Conservation (phyloP, 2,113 vertebrate genomes). For the Pantherophis guttatus region DNA sequence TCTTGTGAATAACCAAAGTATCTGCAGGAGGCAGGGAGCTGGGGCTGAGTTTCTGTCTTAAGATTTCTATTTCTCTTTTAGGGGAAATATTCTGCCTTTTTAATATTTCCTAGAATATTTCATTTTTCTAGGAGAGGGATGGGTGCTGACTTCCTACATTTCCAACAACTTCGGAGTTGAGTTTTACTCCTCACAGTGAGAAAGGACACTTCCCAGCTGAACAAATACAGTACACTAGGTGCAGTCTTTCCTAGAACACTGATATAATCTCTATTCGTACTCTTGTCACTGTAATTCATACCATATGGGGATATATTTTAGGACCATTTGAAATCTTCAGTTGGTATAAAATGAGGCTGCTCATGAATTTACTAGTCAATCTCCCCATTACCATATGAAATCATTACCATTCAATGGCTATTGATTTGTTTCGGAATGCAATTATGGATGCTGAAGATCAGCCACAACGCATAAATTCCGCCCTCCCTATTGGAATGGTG, state of each 20-base stretch:
- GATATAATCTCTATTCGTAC: background rate
- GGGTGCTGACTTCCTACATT: too few relatives aligned
- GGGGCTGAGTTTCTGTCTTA: too few relatives aligned
- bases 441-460: background rate
- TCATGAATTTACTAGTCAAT: background rate
- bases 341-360: background rate
- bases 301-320: background rate
- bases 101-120: too few relatives aligned
- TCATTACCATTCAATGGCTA: background rate
- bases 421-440: background rate
- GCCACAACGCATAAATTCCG: background rate
- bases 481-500: background rate
- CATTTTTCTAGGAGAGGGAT: too few relatives aligned
- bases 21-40: too few relatives aligned
- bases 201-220: background rate
- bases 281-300: background rate
- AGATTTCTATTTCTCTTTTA: too few relatives aligned
- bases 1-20: too few relatives aligned
- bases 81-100: too few relatives aligned
- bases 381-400: background rate
- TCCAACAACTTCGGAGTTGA: too few relatives aligned
- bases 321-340: background rate
- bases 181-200: background rate
- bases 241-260: background rate
- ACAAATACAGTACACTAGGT: background rate